A percentile compares a stretch with the other conserved stretches of the same genome.
Evolutionary conservation across 2,888 invertebrate genomes (phyloP).

Genomic region (Hyles lineata): DNA sequence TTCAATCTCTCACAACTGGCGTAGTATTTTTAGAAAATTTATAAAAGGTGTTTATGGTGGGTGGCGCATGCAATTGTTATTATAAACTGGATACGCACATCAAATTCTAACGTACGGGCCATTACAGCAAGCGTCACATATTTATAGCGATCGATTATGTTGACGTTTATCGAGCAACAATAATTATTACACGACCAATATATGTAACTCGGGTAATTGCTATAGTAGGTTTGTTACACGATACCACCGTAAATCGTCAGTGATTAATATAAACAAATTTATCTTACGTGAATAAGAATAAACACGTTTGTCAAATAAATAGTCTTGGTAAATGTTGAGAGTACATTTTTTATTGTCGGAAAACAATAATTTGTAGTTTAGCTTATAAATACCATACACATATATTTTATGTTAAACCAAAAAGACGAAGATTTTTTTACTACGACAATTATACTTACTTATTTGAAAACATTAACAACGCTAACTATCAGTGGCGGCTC

Average conservation of each 20-base stretch:
- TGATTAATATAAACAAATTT: too few relatives aligned
- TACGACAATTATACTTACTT: too few relatives aligned
- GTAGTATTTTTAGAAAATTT: slow-evolving; percentile 79
- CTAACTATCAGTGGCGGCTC: too few relatives aligned
- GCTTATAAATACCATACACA: too few relatives aligned
- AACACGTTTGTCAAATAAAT: too few relatives aligned
- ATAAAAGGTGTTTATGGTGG: slow-evolving; percentile 76
- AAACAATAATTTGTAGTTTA: too few relatives aligned
- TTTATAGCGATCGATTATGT: neutral
- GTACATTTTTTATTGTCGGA: too few relatives aligned
- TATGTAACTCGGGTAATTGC: neutral
- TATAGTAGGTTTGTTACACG: neutral
- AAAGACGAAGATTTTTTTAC: too few relatives aligned
- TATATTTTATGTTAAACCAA: too few relatives aligned
- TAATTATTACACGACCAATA: neutral
- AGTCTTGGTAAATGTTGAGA: too few relatives aligned
- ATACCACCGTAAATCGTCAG: neutral
- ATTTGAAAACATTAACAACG: too few relatives aligned
- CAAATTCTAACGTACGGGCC: slow-evolving; percentile 30
- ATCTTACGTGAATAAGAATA: too few relatives aligned
- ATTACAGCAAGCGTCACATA: neutral
- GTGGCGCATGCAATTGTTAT: slow-evolving; percentile 62
- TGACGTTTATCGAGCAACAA: slow-evolving; percentile 33
- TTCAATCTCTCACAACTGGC: slow-evolving; percentile 72
- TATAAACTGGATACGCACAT: slow-evolving; percentile 49